Conservation (phyloP, 2,113 vertebrate species). For the Trematocara macrostoma region DNA sequence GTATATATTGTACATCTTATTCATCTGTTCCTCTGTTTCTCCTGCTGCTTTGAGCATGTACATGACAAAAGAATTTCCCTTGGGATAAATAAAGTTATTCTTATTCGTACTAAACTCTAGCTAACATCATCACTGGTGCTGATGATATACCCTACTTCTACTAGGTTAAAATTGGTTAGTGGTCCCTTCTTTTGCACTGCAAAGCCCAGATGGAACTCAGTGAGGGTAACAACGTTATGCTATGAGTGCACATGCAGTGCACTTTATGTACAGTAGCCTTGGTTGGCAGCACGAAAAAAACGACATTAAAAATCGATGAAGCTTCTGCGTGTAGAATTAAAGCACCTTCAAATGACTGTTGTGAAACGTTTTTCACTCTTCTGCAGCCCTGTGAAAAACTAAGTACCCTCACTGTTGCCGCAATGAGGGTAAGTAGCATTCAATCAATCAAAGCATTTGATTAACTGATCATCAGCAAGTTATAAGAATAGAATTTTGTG, state of each 20-base stretch:
- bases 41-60: too few relatives aligned
- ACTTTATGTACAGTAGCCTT: background rate
- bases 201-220: background rate
- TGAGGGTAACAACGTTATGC: background rate
- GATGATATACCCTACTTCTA: background rate
- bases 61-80: too few relatives aligned
- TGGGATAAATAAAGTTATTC: too few relatives aligned
- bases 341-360: background rate
- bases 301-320: background rate
- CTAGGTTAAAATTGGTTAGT: background rate
- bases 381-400: background rate
- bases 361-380: background rate
- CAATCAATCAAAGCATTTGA: background rate
- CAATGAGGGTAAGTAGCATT: background rate
- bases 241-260: background rate
- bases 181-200: background rate
- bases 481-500: background rate
- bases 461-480: background rate
- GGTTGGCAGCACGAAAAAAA: background rate
- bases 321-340: background rate
- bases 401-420: background rate
- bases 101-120: background rate
- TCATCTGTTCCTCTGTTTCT: too few relatives aligned
- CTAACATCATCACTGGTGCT: background rate
- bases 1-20: too few relatives aligned